phyloP scores from a whole-genome alignment of 1,140 invertebrate species.

The Drosophila simulans region DNA sequence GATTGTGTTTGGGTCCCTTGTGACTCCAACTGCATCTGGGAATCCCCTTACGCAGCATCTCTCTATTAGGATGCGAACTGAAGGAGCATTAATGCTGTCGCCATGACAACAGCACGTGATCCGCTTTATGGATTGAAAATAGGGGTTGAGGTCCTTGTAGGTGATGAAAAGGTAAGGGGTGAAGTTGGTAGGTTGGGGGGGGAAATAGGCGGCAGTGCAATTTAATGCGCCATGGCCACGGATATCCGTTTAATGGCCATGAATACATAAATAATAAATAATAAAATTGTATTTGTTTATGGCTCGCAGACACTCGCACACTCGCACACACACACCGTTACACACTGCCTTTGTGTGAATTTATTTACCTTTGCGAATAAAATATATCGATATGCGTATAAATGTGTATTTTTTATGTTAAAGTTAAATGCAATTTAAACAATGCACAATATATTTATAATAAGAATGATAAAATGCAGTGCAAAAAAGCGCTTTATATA shows the following conservation, averaged over 20 bases:
- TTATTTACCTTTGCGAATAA: slow-evolving; percentile 80
- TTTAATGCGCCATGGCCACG: slow-evolving; percentile 78
- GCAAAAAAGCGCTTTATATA: slow-evolving; percentile 42
- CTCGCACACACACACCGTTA: slow-evolving; percentile 51
- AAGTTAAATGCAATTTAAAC: slow-evolving; percentile 80
- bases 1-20: background rate
- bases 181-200: background rate
- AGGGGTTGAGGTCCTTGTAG: slow-evolving; percentile 15
- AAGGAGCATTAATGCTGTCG: slow-evolving; percentile 43
- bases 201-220: slow-evolving; percentile 39
- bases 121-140: slow-evolving; percentile 20
- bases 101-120: slow-evolving; percentile 34
- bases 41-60: background rate
- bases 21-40: too few relatives aligned
- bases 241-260: slow-evolving; percentile 82
- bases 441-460: slow-evolving; percentile 74
- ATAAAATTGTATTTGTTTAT: slow-evolving; percentile 82
- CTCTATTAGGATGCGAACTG: background rate
- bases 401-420: slow-evolving; percentile 28
- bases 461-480: slow-evolving; percentile 67
- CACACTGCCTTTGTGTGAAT: slow-evolving; percentile 62
- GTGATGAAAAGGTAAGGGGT: background rate
- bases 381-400: slow-evolving; percentile 57
- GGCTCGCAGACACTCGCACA: slow-evolving; percentile 42
- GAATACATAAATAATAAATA: slow-evolving; percentile 83